These are phyloP conservation scores for Drosophila mettleri DNA, from an alignment of 2,888 invertebrate genomes.

Conservation along the genomic window DNA sequence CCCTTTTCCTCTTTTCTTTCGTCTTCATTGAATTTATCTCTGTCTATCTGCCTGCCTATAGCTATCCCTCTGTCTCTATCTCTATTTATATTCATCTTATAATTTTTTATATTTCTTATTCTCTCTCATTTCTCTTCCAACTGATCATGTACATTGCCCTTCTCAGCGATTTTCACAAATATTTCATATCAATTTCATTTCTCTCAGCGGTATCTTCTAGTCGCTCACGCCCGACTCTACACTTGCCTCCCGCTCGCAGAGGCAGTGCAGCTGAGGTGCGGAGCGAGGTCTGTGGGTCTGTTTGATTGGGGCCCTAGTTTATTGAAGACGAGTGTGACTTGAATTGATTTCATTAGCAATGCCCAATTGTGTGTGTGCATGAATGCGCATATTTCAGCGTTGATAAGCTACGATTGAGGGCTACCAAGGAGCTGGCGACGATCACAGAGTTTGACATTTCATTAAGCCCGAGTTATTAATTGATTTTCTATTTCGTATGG, in stretches of 20 bases:
- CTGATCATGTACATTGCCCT: background rate
- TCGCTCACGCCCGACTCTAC: background rate
- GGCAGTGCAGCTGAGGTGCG: background rate
- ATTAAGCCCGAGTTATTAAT: constrained; percentile 44
- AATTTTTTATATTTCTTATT: background rate
- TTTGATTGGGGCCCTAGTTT: constrained; percentile 3
- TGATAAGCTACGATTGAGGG: constrained; percentile 37
- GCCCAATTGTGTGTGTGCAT: constrained; percentile 17
- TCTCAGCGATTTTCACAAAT: background rate
- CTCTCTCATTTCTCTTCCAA: background rate
- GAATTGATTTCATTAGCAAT: constrained; percentile 65
- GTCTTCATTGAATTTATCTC: background rate
- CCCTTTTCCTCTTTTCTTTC: background rate
- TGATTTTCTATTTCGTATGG: constrained; percentile 34
- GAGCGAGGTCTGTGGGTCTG: background rate
- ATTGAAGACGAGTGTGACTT: constrained; percentile 17
- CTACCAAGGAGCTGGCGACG: background rate
- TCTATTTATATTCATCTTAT: background rate
- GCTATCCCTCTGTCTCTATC: background rate
- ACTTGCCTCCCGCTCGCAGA: background rate
- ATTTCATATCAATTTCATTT: background rate
- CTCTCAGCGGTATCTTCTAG: background rate
- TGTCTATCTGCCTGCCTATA: background rate
- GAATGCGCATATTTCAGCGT: constrained; percentile 32
- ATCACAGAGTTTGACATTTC: constrained; percentile 39